These are phyloP conservation scores for Epizoanthus ramosus DNA, from an alignment of 92 coral and sea anemone species.

Conservation along the genomic window DNA sequence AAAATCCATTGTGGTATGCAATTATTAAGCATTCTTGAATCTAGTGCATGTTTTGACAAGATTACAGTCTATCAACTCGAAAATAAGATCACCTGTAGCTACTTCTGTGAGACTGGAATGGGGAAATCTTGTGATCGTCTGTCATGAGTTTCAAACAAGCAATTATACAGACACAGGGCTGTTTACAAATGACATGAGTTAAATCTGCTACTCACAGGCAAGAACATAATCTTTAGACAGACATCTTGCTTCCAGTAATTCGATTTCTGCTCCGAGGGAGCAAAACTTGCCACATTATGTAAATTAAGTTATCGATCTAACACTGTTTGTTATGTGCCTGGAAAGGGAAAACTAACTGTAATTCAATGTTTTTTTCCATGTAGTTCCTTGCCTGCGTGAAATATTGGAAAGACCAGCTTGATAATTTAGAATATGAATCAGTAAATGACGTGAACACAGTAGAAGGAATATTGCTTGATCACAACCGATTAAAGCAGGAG, in stretches of 20 bases:
- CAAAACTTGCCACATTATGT: neutral
- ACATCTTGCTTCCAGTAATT: conserved; percentile 21
- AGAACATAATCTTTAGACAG: neutral
- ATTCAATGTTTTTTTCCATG: conserved; percentile 5
- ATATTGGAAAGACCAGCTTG: conserved; percentile 84
- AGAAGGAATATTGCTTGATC: conserved; percentile 69
- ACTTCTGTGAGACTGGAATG: neutral
- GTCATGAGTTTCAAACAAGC: neutral
- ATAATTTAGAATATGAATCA: conserved; percentile 59
- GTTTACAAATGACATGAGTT: neutral
- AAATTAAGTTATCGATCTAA: neutral
- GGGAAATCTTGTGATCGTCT: neutral
- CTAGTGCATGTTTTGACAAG: neutral
- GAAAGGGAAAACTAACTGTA: neutral
- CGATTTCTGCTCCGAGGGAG: conserved; percentile 30
- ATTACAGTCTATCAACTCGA: neutral
- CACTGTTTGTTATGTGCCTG: neutral
- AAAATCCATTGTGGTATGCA: neutral
- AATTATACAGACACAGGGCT: neutral
- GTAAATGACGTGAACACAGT: conserved; percentile 77
- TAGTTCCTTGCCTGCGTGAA: conserved; percentile 91
- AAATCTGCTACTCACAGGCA: neutral
- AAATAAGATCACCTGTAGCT: conserved; percentile 21
- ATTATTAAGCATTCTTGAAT: conserved; percentile 5
- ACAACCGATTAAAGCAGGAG: conserved; percentile 79